A percentile compares a stretch with the other conserved stretches of the same genome.
Evolutionary conservation across 92 coral and sea anemone genomes (phyloP).

Genomic region (Galaxea fascicularis): DNA sequence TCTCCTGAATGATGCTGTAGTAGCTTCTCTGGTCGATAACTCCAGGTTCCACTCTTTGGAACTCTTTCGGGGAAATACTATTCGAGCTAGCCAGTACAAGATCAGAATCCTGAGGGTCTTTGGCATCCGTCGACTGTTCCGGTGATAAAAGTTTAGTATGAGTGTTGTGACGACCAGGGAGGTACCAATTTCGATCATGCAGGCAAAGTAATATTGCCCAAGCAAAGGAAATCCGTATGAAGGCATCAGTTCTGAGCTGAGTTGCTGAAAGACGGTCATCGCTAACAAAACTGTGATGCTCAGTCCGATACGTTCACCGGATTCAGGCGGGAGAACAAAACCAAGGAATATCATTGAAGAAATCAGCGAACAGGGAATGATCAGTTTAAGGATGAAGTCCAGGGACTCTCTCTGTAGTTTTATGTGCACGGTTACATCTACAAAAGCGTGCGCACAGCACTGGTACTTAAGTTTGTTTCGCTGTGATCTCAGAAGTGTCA

Average conservation of each 20-base stretch:
- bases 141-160: slow-evolving; percentile 92
- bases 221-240: slow-evolving; percentile 94
- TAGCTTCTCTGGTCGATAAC: neutral
- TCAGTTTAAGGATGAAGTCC: slow-evolving; percentile 86
- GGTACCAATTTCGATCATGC: slow-evolving; percentile 86
- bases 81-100: slow-evolving; percentile 79
- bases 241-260: slow-evolving; percentile 94
- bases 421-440: slow-evolving; percentile 69
- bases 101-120: slow-evolving; percentile 64
- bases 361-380: slow-evolving; percentile 93
- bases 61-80: slow-evolving; percentile 74
- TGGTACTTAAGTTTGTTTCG: slow-evolving; percentile 61
- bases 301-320: slow-evolving; percentile 96
- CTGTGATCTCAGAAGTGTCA: slow-evolving; percentile 46
- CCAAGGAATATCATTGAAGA: slow-evolving; percentile 96
- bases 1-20: neutral
- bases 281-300: slow-evolving; percentile 95
- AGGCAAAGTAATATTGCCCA: slow-evolving; percentile 96
- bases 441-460: slow-evolving; percentile 64
- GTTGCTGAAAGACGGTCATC: slow-evolving; percentile 98
- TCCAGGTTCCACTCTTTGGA: slow-evolving; percentile 48
- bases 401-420: slow-evolving; percentile 74
- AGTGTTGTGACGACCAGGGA: slow-evolving; percentile 88
- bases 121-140: slow-evolving; percentile 93
- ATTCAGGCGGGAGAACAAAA: slow-evolving; percentile 93